phyloP scores from a whole-genome alignment of 2,113 vertebrate genomes.

The Urocolius indicus region DNA sequence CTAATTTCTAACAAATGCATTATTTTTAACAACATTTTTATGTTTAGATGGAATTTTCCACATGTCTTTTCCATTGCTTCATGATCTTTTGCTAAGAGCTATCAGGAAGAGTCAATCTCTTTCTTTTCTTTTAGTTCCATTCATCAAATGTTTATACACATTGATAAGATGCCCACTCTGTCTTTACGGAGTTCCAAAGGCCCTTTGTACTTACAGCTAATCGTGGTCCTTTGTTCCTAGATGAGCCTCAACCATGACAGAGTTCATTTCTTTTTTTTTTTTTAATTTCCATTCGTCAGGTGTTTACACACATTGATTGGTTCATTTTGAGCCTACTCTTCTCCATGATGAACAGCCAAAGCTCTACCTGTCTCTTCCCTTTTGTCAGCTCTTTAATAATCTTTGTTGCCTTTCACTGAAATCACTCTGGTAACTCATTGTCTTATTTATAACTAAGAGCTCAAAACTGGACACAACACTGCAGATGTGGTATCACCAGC shows the following conservation, averaged over 20 bases:
- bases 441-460: background rate
- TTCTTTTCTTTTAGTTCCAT: background rate
- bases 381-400: background rate
- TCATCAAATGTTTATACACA: background rate
- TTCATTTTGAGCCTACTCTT: background rate
- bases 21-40: background rate
- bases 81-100: background rate
- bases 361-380: fast-evolving
- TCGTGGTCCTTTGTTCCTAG: too few relatives aligned
- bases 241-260: too few relatives aligned
- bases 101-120: background rate
- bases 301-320: background rate
- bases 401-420: background rate
- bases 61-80: background rate
- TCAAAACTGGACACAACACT: background rate
- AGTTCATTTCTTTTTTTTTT: too few relatives aligned
- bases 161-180: background rate
- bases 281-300: background rate
- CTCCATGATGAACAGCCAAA: background rate
- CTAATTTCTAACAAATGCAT: background rate
- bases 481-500: background rate
- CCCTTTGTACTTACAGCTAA: too few relatives aligned
- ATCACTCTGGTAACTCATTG: background rate
- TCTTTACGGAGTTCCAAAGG: too few relatives aligned
- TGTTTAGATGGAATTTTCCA: background rate